Evolutionary conservation across 2,113 vertebrate genomes (phyloP).

Genomic region (Pristiophorus japonicus): DNA sequence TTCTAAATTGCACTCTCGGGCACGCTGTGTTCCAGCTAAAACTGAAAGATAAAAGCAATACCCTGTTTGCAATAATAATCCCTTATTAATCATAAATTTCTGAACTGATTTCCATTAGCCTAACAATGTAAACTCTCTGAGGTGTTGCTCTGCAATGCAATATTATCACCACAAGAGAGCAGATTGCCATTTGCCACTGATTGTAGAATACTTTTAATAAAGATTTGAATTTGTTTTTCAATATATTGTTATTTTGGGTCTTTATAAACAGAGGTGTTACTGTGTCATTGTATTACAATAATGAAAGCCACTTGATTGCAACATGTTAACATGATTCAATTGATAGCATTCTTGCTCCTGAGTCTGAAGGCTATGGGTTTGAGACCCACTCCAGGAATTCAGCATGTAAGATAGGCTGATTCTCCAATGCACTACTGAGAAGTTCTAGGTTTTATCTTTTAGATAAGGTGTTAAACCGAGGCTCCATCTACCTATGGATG

Average conservation of each 20-base stretch:
- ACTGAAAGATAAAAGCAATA: conserved; percentile 9
- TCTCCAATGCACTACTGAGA: background rate
- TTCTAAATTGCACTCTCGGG: background rate
- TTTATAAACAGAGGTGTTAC: background rate
- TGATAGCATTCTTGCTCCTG: background rate
- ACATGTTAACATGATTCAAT: background rate
- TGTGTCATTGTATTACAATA: background rate
- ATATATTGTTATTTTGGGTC: background rate
- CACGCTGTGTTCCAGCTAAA: conserved; percentile 14
- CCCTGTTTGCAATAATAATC: background rate
- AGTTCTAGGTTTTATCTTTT: background rate
- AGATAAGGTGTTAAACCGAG: background rate
- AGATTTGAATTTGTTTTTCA: background rate
- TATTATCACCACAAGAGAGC: background rate
- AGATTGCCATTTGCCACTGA: background rate
- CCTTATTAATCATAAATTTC: conserved; percentile 8
- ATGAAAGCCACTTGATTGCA: background rate
- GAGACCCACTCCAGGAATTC: background rate
- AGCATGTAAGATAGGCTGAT: background rate
- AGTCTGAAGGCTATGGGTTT: background rate
- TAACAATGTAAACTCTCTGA: conserved; percentile 1
- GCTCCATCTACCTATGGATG: background rate
- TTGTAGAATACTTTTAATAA: background rate
- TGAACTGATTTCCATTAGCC: conserved; percentile 11
- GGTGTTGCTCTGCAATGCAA: background rate